Evolutionary conservation across 2,888 invertebrate species (phyloP).

Genomic region (Rhopalosiphum nymphaeae): DNA sequence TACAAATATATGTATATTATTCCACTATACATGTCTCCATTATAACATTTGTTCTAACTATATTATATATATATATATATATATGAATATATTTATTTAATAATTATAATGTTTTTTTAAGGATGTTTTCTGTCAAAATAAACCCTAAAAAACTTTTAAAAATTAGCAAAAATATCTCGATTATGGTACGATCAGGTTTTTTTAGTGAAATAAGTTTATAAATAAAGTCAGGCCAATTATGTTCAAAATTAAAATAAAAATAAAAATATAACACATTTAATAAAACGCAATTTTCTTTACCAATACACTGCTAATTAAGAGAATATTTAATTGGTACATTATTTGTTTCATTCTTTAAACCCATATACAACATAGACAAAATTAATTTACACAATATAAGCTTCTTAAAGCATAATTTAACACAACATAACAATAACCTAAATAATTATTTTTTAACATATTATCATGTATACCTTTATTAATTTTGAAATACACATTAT

Average conservation of each 20-base stretch:
- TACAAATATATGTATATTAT: background rate
- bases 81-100: background rate
- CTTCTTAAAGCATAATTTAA: background rate
- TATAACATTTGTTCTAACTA: background rate
- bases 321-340: background rate
- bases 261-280: background rate
- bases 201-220: background rate
- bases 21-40: background rate
- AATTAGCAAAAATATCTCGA: background rate
- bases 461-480: background rate
- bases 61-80: no score
- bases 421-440: background rate
- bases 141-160: background rate
- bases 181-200: background rate
- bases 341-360: background rate
- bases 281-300: background rate
- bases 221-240: background rate
- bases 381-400: background rate
- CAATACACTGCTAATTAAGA: background rate
- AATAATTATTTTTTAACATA: background rate
- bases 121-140: background rate
- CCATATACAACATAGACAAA: background rate
- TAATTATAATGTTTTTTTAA: background rate
- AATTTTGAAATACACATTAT: background rate
- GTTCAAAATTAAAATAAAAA: background rate